Evolutionary conservation across 2,113 vertebrate species (phyloP), one percentile per base, ranked within the genome.

Genomic region (Nymphicus hollandicus): DNA sequence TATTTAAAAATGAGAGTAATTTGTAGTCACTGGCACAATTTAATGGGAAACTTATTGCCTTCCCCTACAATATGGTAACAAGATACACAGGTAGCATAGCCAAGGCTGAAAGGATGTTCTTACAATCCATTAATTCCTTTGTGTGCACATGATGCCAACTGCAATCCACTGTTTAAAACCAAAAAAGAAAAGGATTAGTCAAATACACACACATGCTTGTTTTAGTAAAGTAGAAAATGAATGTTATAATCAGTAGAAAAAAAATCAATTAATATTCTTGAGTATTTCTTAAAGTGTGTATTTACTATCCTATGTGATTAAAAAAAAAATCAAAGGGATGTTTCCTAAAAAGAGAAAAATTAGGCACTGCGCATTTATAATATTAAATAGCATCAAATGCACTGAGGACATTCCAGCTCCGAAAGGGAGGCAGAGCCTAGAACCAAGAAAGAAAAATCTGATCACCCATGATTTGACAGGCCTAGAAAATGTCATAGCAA

Each of bases 371-470:
- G 50, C 10, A 66, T 77, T 88, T 88, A 37, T 2, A 78, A n/a
- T 19, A 64, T 86, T 77, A 78, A 88, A 63, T 5, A 77, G 17
- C 24, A 93, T 44, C 20, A 60, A 47, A 71, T 15, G 27, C 9
- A 56, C 37, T 46, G 16, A 35, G 35, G 17, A 65, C 12, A 71
- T 47, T 53, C 31, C 33, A 58, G 50, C 28, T 91, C 50, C 13
- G 3, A 80, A 74, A 60, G 23, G 0, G 0, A 5, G 6, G 1
- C 68, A 73, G 17, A 85, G 16, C 2, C 16, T 16, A 73, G 77
- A 86, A 28, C 7, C 8, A 50, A 35, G 66, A 8, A 13, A 35
- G 31, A 65, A 68, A 88, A 74, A 37, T 55, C 46, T 64, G 11
- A 78, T 47, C 18, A 46, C 2, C 12, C 4, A 4, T 39, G 16